A percentile compares a stretch with the other conserved stretches of the same genome.
Evolutionary conservation across 2,888 invertebrate species (phyloP).

Genomic region (Scelioninae gen. 2): DNA sequence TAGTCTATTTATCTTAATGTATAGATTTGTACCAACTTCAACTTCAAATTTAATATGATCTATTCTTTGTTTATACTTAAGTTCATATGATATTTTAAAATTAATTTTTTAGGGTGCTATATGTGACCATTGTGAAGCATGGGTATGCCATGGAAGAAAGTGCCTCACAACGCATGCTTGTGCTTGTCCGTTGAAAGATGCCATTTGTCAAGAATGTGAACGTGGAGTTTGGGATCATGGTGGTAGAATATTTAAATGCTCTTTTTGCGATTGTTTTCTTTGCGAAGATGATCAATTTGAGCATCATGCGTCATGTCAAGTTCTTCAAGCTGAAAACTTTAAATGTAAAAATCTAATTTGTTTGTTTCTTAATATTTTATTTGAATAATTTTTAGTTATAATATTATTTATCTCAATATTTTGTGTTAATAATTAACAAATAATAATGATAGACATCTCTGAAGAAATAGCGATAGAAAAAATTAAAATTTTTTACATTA

Average conservation of each 20-base stretch:
- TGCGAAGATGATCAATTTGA: slow-evolving; percentile 98
- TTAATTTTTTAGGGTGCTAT: slow-evolving; percentile 86
- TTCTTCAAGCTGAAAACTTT: slow-evolving; percentile 94
- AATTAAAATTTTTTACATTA: neutral
- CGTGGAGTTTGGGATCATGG: slow-evolving; percentile 97
- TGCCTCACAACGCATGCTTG: slow-evolving; percentile 94
- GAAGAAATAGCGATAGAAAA: too few relatives aligned
- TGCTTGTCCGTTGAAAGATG: slow-evolving; percentile 91
- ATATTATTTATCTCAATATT: too few relatives aligned
- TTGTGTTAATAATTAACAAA: too few relatives aligned
- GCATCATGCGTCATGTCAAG: slow-evolving; percentile 97
- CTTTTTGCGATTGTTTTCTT: slow-evolving; percentile 90
- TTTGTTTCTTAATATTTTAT: slow-evolving; percentile 2
- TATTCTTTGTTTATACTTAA: too few relatives aligned
- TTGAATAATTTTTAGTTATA: too few relatives aligned
- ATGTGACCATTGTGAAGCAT: slow-evolving; percentile 98
- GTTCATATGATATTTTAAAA: too few relatives aligned
- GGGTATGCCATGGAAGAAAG: slow-evolving; percentile 96
- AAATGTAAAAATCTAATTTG: slow-evolving; percentile 82
- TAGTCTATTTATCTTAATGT: too few relatives aligned
- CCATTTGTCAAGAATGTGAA: slow-evolving; percentile 93
- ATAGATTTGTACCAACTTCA: too few relatives aligned
- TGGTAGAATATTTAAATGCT: slow-evolving; percentile 92
- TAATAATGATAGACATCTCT: too few relatives aligned
- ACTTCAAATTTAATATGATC: too few relatives aligned